Percentiles rank a stretch among this genome's conserved stretches.
phyloP scores from a whole-genome alignment of 1,140 invertebrate species.

The Zaprionus africanus region DNA sequence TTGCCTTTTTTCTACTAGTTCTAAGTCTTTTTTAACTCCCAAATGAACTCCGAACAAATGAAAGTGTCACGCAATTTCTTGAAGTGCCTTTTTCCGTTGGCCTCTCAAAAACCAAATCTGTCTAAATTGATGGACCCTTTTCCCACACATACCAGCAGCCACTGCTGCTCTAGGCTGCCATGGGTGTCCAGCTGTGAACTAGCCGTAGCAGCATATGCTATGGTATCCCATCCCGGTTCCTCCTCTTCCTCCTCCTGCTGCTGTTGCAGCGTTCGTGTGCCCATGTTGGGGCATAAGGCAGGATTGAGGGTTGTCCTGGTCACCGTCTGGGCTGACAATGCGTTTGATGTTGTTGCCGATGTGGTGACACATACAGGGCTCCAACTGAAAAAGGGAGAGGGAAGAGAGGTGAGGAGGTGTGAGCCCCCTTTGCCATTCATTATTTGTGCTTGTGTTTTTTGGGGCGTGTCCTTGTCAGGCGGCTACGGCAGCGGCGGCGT shows the following conservation, averaged over 20 bases:
- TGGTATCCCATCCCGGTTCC: background rate
- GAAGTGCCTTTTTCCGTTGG: background rate
- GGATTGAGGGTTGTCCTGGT: constrained; percentile 32
- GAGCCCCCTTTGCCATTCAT: constrained; percentile 35
- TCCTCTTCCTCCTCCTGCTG: background rate
- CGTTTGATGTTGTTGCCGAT: constrained; percentile 32
- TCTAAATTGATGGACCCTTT: background rate
- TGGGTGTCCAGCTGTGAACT: constrained; percentile 2
- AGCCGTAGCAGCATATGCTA: constrained; percentile 4
- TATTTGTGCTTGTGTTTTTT: constrained; percentile 38
- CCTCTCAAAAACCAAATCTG: background rate
- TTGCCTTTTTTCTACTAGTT: too few species aligned
- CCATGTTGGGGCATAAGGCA: constrained; percentile 26
- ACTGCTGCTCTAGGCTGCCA: background rate
- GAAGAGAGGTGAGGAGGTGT: background rate
- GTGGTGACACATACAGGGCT: background rate
- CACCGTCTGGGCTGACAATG: constrained; percentile 53
- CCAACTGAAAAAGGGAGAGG: background rate
- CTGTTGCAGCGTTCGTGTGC: background rate
- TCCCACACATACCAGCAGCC: background rate
- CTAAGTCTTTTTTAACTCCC: background rate
- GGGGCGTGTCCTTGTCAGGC: constrained; percentile 13
- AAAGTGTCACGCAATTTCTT: background rate
- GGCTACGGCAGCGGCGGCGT: constrained; percentile 30
- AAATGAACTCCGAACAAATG: background rate